These are phyloP conservation scores for Oegoconia quadripuncta DNA, from an alignment of 2,888 invertebrate species.

Conservation along the genomic window DNA sequence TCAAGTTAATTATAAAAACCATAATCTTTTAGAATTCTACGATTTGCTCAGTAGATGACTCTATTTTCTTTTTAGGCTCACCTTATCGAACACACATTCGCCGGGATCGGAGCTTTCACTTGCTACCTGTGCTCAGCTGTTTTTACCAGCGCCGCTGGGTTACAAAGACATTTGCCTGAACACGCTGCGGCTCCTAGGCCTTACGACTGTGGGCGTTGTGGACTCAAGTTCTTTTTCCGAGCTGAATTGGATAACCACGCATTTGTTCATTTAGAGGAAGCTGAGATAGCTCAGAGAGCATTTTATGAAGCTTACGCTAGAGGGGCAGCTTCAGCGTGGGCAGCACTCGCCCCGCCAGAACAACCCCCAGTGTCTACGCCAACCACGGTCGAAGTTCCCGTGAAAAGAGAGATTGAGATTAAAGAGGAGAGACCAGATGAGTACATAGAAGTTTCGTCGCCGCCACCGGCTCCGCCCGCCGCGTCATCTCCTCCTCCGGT, in stretches of 20 bases:
- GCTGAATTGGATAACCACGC: conserved; percentile 94
- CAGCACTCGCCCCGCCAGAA: conserved; percentile 58
- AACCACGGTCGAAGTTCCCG: conserved; percentile 33
- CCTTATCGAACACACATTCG: conserved; percentile 95
- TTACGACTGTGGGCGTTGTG: conserved; percentile 91
- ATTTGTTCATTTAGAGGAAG: conserved; percentile 78
- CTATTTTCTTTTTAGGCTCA: conserved; percentile 63
- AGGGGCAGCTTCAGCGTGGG: conserved; percentile 68
- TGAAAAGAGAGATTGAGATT: conserved; percentile 64
- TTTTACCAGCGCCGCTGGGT: conserved; percentile 89
- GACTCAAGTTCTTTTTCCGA: conserved; percentile 92
- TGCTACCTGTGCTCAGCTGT: conserved; percentile 94
- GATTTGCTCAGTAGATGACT: background rate
- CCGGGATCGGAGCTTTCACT: conserved; percentile 89
- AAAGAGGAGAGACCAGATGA: conserved; percentile 71
- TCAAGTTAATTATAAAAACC: no score
- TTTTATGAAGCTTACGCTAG: conserved; percentile 71
- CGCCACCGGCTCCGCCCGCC: conserved; percentile 40
- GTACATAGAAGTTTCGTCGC: conserved; percentile 72
- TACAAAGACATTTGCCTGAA: conserved; percentile 90
- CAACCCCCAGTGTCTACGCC: conserved; percentile 29
- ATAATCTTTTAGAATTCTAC: no score
- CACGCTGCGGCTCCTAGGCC: conserved; percentile 90
- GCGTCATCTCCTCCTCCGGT: conserved; percentile 36
- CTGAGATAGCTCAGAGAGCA: conserved; percentile 68